Evolutionary conservation across 2,888 invertebrate genomes (phyloP).

Genomic region (Limulus polyphemus): DNA sequence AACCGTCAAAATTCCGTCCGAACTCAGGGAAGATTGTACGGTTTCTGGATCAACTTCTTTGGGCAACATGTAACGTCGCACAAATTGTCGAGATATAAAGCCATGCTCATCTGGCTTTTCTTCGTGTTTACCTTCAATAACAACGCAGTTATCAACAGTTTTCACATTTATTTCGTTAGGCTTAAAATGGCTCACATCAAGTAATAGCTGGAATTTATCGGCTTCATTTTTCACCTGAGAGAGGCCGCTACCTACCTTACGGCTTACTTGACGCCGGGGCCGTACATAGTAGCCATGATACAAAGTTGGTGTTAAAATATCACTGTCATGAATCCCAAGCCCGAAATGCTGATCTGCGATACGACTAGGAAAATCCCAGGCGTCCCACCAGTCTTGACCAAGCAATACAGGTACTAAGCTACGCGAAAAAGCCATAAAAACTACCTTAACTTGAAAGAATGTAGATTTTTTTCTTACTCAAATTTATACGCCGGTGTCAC

Average conservation of each 20-base stretch:
- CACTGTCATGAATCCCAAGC: constrained; percentile 13
- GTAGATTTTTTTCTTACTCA: too few relatives aligned
- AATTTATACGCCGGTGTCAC: too few relatives aligned
- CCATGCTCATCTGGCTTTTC: constrained; percentile 25
- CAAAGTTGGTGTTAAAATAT: constrained; percentile 9
- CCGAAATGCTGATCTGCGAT: constrained; percentile 21
- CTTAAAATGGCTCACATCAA: constrained; percentile 22
- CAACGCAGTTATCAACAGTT: constrained; percentile 21
- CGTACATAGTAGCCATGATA: constrained; percentile 10
- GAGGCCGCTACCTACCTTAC: constrained; percentile 7
- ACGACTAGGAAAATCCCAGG: constrained; percentile 18
- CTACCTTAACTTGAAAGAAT: too few relatives aligned
- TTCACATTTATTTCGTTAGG: constrained; percentile 24
- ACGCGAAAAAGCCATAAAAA: background rate
- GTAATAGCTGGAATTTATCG: constrained; percentile 18
- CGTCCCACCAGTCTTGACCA: constrained; percentile 15
- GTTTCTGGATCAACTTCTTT: constrained; percentile 22
- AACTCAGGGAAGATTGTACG: constrained; percentile 18
- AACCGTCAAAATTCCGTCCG: constrained; percentile 18
- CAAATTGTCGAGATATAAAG: constrained; percentile 23
- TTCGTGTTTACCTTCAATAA: constrained; percentile 26
- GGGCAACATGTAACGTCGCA: constrained; percentile 23
- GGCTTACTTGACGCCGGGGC: constrained; percentile 9
- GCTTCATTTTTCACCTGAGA: constrained; percentile 14
- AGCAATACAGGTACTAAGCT: constrained; percentile 13